phyloP scores from a whole-genome alignment of 2,113 vertebrate species.

The Gila orcuttii region DNA sequence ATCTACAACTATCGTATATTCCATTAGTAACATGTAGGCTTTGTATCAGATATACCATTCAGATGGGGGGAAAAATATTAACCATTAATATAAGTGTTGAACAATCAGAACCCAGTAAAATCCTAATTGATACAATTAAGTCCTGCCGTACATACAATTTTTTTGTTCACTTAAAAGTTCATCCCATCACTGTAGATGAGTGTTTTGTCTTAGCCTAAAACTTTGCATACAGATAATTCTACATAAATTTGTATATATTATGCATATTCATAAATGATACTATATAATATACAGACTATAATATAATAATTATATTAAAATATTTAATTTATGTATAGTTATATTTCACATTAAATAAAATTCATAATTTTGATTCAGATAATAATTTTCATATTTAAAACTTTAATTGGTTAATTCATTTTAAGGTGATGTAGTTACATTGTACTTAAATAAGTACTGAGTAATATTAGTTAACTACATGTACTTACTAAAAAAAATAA shows the following conservation, averaged over 20 bases:
- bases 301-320: too few species aligned
- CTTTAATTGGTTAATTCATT: too few species aligned
- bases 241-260: neutral
- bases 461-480: too few species aligned
- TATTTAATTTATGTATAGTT: too few species aligned
- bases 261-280: neutral
- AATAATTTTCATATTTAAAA: too few species aligned
- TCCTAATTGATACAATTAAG: neutral
- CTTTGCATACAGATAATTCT: neutral
- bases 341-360: too few species aligned
- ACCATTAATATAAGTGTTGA: neutral
- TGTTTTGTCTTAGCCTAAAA: neutral
- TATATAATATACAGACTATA: too few species aligned
- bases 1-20: neutral
- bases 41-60: neutral
- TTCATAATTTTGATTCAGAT: too few species aligned
- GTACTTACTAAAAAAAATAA: too few species aligned
- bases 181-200: neutral
- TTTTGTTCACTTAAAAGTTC: neutral
- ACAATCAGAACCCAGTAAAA: neutral
- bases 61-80: neutral
- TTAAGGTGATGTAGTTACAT: too few species aligned
- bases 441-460: too few species aligned
- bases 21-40: neutral
- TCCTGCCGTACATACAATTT: neutral